phyloP scores from a whole-genome alignment of 1,140 invertebrate genomes.

The Drosophila sulfurigaster region DNA sequence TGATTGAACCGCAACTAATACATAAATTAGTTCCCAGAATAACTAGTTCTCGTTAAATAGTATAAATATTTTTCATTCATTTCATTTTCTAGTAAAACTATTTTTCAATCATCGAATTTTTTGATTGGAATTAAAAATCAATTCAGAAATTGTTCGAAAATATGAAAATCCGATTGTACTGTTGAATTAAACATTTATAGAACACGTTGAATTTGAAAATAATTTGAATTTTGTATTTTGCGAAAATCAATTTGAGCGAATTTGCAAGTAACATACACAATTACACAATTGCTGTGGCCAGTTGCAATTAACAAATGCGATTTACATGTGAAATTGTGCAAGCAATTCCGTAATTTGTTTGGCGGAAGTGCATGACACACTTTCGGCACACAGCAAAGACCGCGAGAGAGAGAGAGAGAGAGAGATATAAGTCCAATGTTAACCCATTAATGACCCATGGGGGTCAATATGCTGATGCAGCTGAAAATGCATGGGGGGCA shows the following conservation, averaged over 20 bases:
- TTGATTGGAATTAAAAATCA: neutral
- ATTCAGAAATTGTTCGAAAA: neutral
- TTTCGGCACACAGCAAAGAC: conserved; percentile 13
- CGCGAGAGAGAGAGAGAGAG: neutral
- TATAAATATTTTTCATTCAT: neutral
- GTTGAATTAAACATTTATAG: neutral
- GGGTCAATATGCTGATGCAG: conserved; percentile 13
- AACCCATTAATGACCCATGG: conserved; percentile 34
- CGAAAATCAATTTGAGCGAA: conserved; percentile 7
- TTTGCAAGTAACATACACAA: neutral
- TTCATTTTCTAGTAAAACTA: no score
- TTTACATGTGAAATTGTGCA: conserved; percentile 51
- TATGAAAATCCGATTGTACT: neutral
- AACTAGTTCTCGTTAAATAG: neutral
- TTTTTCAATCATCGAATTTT: no score
- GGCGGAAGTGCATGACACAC: conserved; percentile 52
- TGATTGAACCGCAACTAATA: no score
- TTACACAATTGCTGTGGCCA: conserved; percentile 30
- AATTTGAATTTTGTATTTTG: neutral
- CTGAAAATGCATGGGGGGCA: conserved; percentile 36
- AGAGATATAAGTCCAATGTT: conserved; percentile 1
- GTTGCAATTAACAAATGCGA: conserved; percentile 49
- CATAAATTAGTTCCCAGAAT: no score
- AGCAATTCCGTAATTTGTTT: conserved; percentile 41
- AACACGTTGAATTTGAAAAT: neutral